These are phyloP conservation scores for Meiosimyza platycephala DNA, from an alignment of 2,888 invertebrate genomes.

Conservation along the genomic window DNA sequence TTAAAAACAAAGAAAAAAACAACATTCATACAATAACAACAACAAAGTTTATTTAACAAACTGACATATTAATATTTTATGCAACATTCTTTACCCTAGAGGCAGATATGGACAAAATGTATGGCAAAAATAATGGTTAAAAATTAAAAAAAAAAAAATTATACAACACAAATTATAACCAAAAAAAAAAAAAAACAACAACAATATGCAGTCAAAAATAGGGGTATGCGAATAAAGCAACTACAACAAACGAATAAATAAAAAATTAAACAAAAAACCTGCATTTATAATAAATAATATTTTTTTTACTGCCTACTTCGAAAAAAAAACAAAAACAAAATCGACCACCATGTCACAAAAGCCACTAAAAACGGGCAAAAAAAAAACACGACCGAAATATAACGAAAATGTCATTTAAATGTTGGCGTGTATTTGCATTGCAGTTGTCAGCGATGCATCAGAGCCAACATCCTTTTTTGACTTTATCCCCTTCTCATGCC, in stretches of 20 bases:
- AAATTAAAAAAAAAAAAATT: slow-evolving; percentile 21
- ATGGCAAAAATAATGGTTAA: slow-evolving; percentile 9
- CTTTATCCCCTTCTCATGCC: no score
- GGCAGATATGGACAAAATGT: slow-evolving; percentile 25
- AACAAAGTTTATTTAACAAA: slow-evolving; percentile 38
- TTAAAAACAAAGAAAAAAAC: background rate
- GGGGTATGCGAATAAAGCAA: background rate
- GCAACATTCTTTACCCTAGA: slow-evolving; percentile 31
- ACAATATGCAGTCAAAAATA: no score
- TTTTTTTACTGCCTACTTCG: background rate
- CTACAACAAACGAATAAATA: background rate
- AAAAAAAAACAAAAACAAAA: slow-evolving; percentile 10
- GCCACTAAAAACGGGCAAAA: background rate
- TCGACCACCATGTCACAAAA: background rate
- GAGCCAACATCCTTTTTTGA: slow-evolving; percentile 13
- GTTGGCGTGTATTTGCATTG: slow-evolving; percentile 23
- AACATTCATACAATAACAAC: background rate
- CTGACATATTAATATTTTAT: slow-evolving; percentile 44
- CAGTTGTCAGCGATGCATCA: slow-evolving; percentile 8
- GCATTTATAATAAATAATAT: slow-evolving; percentile 34
- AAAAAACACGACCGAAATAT: background rate
- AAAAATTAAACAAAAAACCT: slow-evolving; percentile 23
- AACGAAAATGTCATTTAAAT: slow-evolving; percentile 29
- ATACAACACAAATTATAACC: background rate
- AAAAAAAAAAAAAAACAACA: background rate